A percentile compares a stretch with the other conserved stretches of the same genome.
Conservation (phyloP, 2,113 vertebrate species). For the Cebidichthys violaceus region DNA sequence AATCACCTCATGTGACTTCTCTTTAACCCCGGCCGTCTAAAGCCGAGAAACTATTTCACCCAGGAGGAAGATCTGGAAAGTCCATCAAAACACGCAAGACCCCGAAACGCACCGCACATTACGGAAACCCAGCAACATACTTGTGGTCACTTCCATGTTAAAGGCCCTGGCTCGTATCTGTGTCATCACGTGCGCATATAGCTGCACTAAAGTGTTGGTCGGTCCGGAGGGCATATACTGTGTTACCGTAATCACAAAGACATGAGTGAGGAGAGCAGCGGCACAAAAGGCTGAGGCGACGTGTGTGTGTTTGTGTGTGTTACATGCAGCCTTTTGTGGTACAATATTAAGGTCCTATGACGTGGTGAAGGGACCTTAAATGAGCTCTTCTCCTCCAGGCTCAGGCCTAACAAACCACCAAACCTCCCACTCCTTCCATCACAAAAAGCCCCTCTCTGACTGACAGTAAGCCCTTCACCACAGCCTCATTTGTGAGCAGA, state of each 20-base stretch:
- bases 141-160: slow-evolving; percentile 54
- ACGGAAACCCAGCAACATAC: slow-evolving; percentile 33
- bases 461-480: not conserved
- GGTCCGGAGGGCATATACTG: slow-evolving; percentile 7
- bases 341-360: slow-evolving; percentile 13
- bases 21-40: slow-evolving; percentile 57
- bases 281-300: not conserved
- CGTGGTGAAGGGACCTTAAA: not conserved
- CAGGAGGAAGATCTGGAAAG: slow-evolving; percentile 68
- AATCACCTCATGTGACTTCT: slow-evolving; percentile 74
- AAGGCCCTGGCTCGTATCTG: slow-evolving; percentile 49
- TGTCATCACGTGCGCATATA: slow-evolving; percentile 47
- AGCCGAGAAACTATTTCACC: slow-evolving; percentile 47
- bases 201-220: slow-evolving; percentile 2
- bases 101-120: slow-evolving; percentile 20
- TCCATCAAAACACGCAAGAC: slow-evolving; percentile 50
- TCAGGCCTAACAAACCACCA: slow-evolving; percentile 4
- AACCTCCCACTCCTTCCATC: slow-evolving; percentile 2
- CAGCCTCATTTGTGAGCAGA: not conserved
- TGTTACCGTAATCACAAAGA: slow-evolving; percentile 30
- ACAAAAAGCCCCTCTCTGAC: not conserved
- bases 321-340: slow-evolving; percentile 5
- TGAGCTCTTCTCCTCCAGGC: not conserved
- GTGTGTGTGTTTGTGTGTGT: not conserved
- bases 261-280: not conserved